Base-by-base conservation (phyloP, 2,888 invertebrate genomes). In the Cantharis flavilabris region DNA sequence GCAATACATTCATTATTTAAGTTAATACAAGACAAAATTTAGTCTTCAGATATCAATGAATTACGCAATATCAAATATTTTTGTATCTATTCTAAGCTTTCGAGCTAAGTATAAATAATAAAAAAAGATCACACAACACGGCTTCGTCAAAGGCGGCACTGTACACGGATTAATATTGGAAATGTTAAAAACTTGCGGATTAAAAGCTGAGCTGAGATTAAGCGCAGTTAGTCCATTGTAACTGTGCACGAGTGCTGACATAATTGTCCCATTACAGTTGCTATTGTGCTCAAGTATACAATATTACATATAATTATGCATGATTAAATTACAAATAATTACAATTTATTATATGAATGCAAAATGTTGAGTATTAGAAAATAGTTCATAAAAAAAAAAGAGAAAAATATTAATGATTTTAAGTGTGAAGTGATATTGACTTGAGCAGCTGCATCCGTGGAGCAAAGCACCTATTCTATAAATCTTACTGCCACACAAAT, bases 191-290 rank as follows among this genome's bases (percentile, higher is more conserved):
- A 87, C 86, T 86, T 87, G 87, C 88, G 83, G 86, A 87, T 88
- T 88, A 88, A 88, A 89, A 88, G 89, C 89, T 88, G 89, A 89
- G 88, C 89, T 88, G 84, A 86, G 86, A 88, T 88, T 88, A 88
- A 86, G 88, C 88, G 86, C 88, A 86, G 88, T 89, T 89, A 88
- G 88, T 88, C 87, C 88, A 88, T 87, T 88, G 88, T 88, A 86
- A 76, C 84, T 87, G 86, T 88, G 88, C 88, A 87, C 88, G 88
- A 88, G 88, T 89, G 88, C 87, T 86, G 88, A 86, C 86, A 86
- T 86, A 86, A 85, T 87, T 86, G 85, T 85, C 84, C 84, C 81
- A 76, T 84, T 84, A 84, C 83, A 84, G 81, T 80, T 80, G 84
- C 79, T 78, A 63, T 77, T 81, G 81, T 83, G 77, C 77, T 76